Evolutionary conservation across 2,888 invertebrate genomes (phyloP).

Genomic region (Troides oblongomaculatus): DNA sequence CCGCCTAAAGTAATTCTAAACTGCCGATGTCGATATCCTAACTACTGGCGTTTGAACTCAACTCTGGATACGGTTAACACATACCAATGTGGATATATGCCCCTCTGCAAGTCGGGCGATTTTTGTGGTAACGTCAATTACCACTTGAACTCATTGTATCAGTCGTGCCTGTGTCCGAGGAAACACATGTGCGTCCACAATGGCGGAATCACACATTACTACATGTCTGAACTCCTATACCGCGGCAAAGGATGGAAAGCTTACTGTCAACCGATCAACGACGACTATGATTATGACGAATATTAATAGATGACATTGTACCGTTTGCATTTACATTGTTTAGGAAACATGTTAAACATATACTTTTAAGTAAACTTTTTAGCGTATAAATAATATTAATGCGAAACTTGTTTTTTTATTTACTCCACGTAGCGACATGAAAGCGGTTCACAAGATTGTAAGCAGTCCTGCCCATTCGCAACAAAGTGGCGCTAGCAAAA

Average conservation of each 20-base stretch:
- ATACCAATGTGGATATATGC: slow-evolving; percentile 75
- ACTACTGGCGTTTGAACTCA: slow-evolving; percentile 72
- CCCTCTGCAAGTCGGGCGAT: slow-evolving; percentile 75
- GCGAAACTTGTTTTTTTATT: too few relatives aligned
- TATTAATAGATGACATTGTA: slow-evolving; percentile 35
- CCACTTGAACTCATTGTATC: slow-evolving; percentile 81
- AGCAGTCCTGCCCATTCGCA: too few relatives aligned
- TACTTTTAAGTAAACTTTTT: too few relatives aligned
- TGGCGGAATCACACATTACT: slow-evolving; percentile 61
- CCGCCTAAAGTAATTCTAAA: slow-evolving; percentile 67
- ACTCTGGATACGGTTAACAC: slow-evolving; percentile 41
- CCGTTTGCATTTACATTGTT: not conserved
- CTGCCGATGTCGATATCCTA: slow-evolving; percentile 74
- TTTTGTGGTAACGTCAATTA: slow-evolving; percentile 82
- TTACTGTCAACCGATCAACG: slow-evolving; percentile 66
- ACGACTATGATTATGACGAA: slow-evolving; percentile 57
- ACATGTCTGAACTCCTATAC: slow-evolving; percentile 79
- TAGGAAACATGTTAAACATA: not conserved
- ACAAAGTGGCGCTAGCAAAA: too few relatives aligned
- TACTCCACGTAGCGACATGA: too few relatives aligned
- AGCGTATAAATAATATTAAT: too few relatives aligned
- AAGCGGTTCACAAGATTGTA: too few relatives aligned
- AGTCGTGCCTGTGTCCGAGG: slow-evolving; percentile 82
- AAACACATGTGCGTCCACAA: slow-evolving; percentile 80
- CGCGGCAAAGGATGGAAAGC: slow-evolving; percentile 79